phyloP scores from a whole-genome alignment of 2,888 invertebrate genomes.

The Rhamnusium bicolor region DNA sequence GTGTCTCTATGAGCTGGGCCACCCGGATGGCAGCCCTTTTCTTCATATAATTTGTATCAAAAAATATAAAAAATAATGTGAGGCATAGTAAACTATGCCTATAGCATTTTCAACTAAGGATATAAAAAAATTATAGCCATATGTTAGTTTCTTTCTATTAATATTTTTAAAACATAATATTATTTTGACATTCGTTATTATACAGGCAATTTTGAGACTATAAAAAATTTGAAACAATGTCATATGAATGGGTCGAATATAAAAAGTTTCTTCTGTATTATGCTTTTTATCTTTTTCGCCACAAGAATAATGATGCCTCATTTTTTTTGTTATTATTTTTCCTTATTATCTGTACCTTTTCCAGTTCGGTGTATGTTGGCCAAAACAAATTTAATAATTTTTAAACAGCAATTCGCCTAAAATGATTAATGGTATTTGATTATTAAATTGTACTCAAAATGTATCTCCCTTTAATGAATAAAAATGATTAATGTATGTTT shows the following conservation, averaged over 20 bases:
- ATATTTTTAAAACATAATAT: too few relatives aligned
- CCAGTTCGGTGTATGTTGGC: background rate
- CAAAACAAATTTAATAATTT: slow-evolving; percentile 20
- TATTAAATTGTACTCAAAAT: slow-evolving; percentile 6
- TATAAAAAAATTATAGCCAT: too few relatives aligned
- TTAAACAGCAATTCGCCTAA: slow-evolving; percentile 11
- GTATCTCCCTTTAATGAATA: background rate
- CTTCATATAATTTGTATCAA: too few relatives aligned
- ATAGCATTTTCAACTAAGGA: too few relatives aligned
- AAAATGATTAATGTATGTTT: slow-evolving; percentile 24
- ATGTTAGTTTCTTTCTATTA: too few relatives aligned
- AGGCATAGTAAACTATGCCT: too few relatives aligned
- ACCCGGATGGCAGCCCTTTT: too few relatives aligned
- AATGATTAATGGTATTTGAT: slow-evolving; percentile 11
- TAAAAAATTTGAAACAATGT: too few relatives aligned
- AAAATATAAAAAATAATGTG: too few relatives aligned
- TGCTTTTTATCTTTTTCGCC: background rate
- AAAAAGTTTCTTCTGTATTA: background rate
- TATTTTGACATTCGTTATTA: too few relatives aligned
- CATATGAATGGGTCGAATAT: background rate
- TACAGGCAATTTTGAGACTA: too few relatives aligned
- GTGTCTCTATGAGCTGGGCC: too few relatives aligned
- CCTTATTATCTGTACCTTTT: background rate
- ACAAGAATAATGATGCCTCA: background rate
- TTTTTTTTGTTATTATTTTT: slow-evolving; percentile 1